A percentile compares a stretch with the other conserved stretches of the same genome.
Evolutionary conservation across 2,888 invertebrate species (phyloP).

Genomic region (Heliconius ethilla): DNA sequence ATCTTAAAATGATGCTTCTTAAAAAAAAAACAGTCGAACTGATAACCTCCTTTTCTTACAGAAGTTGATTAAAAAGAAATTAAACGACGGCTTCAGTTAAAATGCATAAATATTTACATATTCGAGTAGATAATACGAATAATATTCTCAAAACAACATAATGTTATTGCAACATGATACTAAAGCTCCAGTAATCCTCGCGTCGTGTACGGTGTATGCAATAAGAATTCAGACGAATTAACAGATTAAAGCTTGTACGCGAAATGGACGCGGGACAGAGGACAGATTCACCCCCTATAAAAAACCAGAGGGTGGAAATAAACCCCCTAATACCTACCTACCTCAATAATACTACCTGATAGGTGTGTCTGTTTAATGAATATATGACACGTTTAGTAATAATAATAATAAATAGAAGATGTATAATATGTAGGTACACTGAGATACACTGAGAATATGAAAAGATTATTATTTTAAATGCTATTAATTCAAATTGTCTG

Average conservation of each 20-base stretch:
- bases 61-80: background rate
- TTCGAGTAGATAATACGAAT: background rate
- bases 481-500: no score
- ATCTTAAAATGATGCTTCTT: no score
- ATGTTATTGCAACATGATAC: constrained; percentile 8
- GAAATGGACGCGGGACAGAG: constrained; percentile 18
- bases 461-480: no score
- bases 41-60: no score
- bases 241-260: constrained; percentile 15
- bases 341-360: constrained; percentile 14
- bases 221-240: constrained; percentile 18
- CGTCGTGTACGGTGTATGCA: background rate
- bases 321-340: constrained; percentile 6
- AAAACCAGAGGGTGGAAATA: background rate
- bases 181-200: constrained; percentile 12
- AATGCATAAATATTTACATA: background rate
- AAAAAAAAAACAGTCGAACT: no score
- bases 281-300: constrained; percentile 2
- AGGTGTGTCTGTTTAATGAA: background rate
- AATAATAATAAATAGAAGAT: no score
- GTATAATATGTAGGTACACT: background rate
- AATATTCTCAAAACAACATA: constrained; percentile 3
- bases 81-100: background rate
- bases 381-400: constrained; percentile 1
- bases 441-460: no score